A percentile compares a stretch with the other conserved stretches of the same genome.
These are phyloP conservation scores for Protonemura montana DNA, from an alignment of 2,888 invertebrate genomes.

Conservation along the genomic window DNA sequence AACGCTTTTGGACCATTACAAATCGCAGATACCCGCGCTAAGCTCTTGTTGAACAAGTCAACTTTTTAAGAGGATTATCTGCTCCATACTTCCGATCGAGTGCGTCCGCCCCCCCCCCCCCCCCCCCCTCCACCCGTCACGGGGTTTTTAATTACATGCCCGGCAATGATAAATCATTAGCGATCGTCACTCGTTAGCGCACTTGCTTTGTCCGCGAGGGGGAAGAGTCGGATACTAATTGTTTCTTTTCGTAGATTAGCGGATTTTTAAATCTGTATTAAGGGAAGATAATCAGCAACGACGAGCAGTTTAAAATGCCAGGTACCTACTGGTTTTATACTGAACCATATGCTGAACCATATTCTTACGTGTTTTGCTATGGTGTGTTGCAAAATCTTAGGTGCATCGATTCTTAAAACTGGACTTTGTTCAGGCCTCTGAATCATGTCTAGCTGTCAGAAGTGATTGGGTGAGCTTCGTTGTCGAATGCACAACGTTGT, in stretches of 20 bases:
- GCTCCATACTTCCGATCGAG: background rate
- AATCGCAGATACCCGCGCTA: slow-evolving; percentile 1
- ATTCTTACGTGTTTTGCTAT: no score
- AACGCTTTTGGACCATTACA: slow-evolving; percentile 36
- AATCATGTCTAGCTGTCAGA: no score
- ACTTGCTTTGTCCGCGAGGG: background rate
- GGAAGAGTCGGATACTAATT: background rate
- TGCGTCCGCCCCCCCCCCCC: slow-evolving; percentile 24
- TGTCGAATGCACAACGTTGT: no score
- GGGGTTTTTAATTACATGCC: slow-evolving; percentile 37
- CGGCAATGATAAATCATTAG: slow-evolving; percentile 36
- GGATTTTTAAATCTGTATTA: background rate
- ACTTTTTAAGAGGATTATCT: slow-evolving; percentile 32
- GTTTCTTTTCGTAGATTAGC: background rate
- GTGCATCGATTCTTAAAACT: no score
- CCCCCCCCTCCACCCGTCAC: slow-evolving; percentile 1
- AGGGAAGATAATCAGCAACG: background rate
- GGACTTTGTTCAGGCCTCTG: no score
- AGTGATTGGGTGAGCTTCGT: no score
- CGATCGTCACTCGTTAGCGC: slow-evolving; percentile 1
- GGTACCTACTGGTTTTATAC: background rate
- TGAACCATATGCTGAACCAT: no score
- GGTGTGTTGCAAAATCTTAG: no score
- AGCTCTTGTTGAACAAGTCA: slow-evolving; percentile 31
- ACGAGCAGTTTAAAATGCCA: background rate